These are phyloP conservation scores for Lacerta bilineata DNA, from an alignment of 2,797 vertebrate genomes.

Conservation along the genomic window DNA sequence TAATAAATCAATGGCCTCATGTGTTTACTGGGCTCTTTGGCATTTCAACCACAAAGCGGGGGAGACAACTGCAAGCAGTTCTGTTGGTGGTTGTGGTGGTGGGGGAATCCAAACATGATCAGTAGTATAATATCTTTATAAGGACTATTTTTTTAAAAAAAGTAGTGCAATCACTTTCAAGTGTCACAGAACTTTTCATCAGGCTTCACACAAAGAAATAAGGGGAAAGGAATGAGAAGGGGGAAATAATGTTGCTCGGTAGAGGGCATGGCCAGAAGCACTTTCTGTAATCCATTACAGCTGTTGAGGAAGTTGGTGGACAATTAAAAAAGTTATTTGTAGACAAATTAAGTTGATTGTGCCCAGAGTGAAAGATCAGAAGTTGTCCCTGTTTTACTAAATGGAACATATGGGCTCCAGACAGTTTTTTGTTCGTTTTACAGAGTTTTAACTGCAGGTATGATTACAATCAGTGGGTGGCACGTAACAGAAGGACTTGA, in stretches of 20 bases:
- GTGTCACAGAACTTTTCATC: neutral
- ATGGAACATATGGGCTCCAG: neutral
- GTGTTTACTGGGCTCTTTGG: fast-evolving
- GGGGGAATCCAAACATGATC: neutral
- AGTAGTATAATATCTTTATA: neutral
- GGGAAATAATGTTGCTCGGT: neutral
- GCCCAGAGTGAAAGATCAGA: neutral
- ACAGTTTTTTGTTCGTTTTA: neutral
- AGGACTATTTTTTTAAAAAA: neutral
- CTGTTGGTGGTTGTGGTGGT: neutral
- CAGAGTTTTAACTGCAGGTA: neutral
- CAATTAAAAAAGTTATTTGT: neutral
- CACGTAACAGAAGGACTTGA: neutral
- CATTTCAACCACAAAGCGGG: fast-evolving
- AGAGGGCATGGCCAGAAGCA: neutral
- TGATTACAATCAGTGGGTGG: neutral
- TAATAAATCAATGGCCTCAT: too few relatives aligned
- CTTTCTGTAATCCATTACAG: neutral
- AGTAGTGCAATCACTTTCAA: neutral
- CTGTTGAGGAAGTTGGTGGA: neutral
- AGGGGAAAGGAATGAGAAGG: neutral
- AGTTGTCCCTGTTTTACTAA: neutral
- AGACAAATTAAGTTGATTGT: neutral
- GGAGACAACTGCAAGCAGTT: neutral
- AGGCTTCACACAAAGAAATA: neutral